Evolutionary conservation across 2,888 invertebrate genomes (phyloP), one percentile per base, ranked within the genome.

Genomic region (Agonum fuliginosum): DNA sequence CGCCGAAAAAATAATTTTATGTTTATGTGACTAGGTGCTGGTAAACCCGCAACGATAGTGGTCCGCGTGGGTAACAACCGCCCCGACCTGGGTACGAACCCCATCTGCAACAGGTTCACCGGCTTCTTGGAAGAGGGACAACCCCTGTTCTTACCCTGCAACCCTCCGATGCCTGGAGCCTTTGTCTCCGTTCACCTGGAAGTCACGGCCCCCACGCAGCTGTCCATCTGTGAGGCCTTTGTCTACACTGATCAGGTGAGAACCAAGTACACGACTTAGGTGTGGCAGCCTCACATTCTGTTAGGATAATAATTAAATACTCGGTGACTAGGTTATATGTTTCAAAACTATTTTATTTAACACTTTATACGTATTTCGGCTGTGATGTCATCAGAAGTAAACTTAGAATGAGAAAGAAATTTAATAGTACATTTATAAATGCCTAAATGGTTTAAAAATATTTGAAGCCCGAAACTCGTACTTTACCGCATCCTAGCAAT

Each of bases 101-200:
- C 97, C 0, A 92, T 97, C 82, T 97, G 97, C 88, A 97, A 97
- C 87, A 91, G 95, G 2, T 97, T 95, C 87, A 95, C 93, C 3
- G 96, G 96, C 0, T 91, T 92, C 79, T 87, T 96, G 8, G 95
- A 97, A 84, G 96, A 96, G 85, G 97, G 97, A 0, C 95, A 96
- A 83, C 97, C 97, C 0, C 89, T 97, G 3, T 97, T 97, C 87
- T 87, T 97, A 69, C 97, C 97, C 0, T 97, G 97, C 88, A 96
- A 96, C 87, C 97, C 97, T 0, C 97, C 97, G 0, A 97, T 97
- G 95, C 96, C 97, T 0, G 97, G 97, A 0, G 97, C 97, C 5
- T 97, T 97, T 86, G 97, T 97, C 79, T 96, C 95, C 81, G 96
- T 97, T 0, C 97, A 97, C 84, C 86, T 97, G 76, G 97, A 97